These are phyloP conservation scores for Cephonodes hylas DNA, from an alignment of 2,888 invertebrate genomes.

Conservation along the genomic window DNA sequence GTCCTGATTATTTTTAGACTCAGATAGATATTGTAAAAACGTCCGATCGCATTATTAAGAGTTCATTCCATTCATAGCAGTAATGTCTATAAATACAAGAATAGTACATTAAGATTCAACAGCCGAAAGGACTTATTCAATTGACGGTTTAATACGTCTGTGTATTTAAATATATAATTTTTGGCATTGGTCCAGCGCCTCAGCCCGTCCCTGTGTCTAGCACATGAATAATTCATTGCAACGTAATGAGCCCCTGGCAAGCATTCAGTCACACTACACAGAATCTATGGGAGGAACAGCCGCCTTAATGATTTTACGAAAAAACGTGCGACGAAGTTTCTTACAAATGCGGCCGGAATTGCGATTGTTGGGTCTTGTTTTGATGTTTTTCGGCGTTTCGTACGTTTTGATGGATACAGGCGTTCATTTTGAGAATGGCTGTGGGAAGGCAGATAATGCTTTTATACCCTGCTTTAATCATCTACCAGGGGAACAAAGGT, in stretches of 20 bases:
- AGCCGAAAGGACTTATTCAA: not conserved
- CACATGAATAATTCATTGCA: slow-evolving; percentile 69
- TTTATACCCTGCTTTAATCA: no score
- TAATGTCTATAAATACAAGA: not conserved
- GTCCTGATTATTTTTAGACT: no score
- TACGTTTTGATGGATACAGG: not conserved
- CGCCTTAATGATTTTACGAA: slow-evolving; percentile 51
- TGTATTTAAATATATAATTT: not conserved
- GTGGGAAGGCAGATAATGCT: no score
- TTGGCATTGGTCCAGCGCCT: not conserved
- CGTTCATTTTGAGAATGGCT: not conserved
- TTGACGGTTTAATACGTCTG: not conserved
- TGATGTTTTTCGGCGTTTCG: not conserved
- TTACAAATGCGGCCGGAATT: slow-evolving; percentile 13
- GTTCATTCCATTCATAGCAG: not conserved
- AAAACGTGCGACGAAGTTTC: slow-evolving; percentile 31
- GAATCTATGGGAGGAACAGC: slow-evolving; percentile 43
- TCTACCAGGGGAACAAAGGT: no score
- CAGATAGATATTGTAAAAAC: no score
- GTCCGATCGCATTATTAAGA: no score
- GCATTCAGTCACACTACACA: slow-evolving; percentile 51
- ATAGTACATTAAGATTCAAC: not conserved
- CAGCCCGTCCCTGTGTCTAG: slow-evolving; percentile 5
- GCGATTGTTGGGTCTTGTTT: not conserved
- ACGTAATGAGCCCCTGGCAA: slow-evolving; percentile 72